A percentile compares a stretch with the other conserved stretches of the same genome.
These are phyloP conservation scores for Pseudococcus longispinus DNA, from an alignment of 2,888 invertebrate species.

Conservation along the genomic window DNA sequence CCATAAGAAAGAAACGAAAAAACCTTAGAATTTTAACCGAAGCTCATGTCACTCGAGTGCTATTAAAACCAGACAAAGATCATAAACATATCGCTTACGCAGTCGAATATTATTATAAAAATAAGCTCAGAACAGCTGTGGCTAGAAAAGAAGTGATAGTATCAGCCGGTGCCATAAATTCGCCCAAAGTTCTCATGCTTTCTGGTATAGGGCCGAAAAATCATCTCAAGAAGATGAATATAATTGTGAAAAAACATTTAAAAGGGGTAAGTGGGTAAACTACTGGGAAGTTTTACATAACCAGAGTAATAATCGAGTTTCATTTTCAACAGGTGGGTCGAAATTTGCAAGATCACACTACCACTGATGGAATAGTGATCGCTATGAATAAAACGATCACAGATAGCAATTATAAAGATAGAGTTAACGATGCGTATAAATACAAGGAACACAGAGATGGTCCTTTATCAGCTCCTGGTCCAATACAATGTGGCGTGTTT, in stretches of 20 bases:
- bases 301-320: not conserved
- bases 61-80: conserved; percentile 65
- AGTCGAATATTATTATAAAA: conserved; percentile 66
- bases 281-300: not conserved
- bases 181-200: conserved; percentile 71
- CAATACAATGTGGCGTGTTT: conserved; percentile 69
- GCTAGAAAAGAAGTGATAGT: conserved; percentile 71
- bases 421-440: conserved; percentile 59
- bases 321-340: conserved; percentile 68
- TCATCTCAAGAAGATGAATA: conserved; percentile 66
- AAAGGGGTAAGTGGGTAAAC: conserved; percentile 61
- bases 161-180: conserved; percentile 69
- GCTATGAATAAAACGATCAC: conserved; percentile 63
- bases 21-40: conserved; percentile 66
- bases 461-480: conserved; percentile 65
- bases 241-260: conserved; percentile 70
- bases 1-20: conserved; percentile 67
- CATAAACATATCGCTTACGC: conserved; percentile 63
- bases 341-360: conserved; percentile 79
- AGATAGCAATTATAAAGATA: conserved; percentile 59
- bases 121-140: conserved; percentile 62
- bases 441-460: conserved; percentile 59
- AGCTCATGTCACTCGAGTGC: conserved; percentile 68
- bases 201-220: conserved; percentile 72
- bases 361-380: conserved; percentile 69